Base-by-base conservation (phyloP, 2,113 vertebrate species). In the Hydrolagus affinis region DNA sequence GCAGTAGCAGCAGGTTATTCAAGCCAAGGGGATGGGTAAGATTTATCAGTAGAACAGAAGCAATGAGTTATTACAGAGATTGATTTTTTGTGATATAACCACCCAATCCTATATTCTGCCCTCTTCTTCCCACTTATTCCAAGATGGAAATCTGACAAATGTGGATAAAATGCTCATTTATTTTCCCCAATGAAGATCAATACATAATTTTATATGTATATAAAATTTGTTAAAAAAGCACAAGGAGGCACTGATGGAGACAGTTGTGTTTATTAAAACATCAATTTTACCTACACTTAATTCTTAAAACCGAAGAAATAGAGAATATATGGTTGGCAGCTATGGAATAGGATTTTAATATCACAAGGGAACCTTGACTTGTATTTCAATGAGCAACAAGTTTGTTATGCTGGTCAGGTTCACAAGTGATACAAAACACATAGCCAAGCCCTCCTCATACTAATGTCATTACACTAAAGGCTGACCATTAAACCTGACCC, bases 251-350 rank as follows among this genome's bases (percentile, higher is more conserved):
- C 11, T 62, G 30, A 44, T 28, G 66, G 7, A 83, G 60, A 83
- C 60, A 83, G 25, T 66, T 3, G 28, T 30, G 66, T 83, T 83
- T 83, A 83, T 83, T 83, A 68, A 28, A 83, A 83, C 78, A 83
- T 28, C 78, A 83, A 83, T 25, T 83, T 30, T 66, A 32, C 62
- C 78, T 68, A 28, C 60, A 83, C 23, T 83, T 15, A 83, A 66
- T 83, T 83, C 8, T 66, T 64, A 30, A 66, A 83, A 83, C 17
- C 1, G 32, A 83, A 68, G 15, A 56, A 44, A 6, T 44, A 44
- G 32, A 75, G 56, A 17, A 28, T 83, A 83, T 62, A 83, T 66
- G 78, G 14, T 17, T 28, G 14, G 23, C 62, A 83, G 78, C 32
- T 83, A 28, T 83, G 62, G 78, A 77, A 60, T 77, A 77, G 4